Evolutionary conservation across 2,113 vertebrate genomes (phyloP).

Genomic region (Microcebus murinus): DNA sequence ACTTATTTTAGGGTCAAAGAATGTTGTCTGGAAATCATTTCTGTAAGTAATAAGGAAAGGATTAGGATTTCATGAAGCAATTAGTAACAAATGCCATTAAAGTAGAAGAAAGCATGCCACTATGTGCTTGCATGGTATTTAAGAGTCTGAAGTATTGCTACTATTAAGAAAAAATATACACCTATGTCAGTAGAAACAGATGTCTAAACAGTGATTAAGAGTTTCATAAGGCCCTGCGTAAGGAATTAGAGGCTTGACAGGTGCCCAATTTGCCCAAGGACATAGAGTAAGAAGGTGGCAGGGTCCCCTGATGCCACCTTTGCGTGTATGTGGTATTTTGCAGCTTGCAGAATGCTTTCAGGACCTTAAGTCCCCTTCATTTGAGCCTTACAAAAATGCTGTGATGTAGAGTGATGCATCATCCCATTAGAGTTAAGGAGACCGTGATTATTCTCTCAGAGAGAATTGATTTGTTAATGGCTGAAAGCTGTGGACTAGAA

Average conservation of each 20-base stretch:
- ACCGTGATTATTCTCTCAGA: not conserved
- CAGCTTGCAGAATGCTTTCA: not conserved
- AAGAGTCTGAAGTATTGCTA: not conserved
- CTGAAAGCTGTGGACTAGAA: not conserved
- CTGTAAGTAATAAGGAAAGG: not conserved
- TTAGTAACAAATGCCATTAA: not conserved
- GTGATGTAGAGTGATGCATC: not conserved
- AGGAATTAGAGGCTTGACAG: not conserved
- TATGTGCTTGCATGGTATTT: not conserved
- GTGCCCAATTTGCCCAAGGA: not conserved
- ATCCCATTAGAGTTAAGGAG: not conserved
- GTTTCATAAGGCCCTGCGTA: not conserved
- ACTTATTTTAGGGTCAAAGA: constrained; percentile 8
- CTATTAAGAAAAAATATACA: not conserved
- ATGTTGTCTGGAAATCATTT: not conserved
- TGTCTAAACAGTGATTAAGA: not conserved
- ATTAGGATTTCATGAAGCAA: not conserved
- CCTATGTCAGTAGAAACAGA: not conserved
- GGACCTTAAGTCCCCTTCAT: not conserved
- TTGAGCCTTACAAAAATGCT: not conserved
- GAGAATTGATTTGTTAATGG: not conserved
- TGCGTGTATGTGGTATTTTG: not conserved
- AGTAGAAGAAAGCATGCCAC: not conserved
- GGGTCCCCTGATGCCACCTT: not conserved
- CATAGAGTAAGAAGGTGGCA: not conserved